phyloP scores from a whole-genome alignment of 2,113 vertebrate genomes.

The Zeus faber region DNA sequence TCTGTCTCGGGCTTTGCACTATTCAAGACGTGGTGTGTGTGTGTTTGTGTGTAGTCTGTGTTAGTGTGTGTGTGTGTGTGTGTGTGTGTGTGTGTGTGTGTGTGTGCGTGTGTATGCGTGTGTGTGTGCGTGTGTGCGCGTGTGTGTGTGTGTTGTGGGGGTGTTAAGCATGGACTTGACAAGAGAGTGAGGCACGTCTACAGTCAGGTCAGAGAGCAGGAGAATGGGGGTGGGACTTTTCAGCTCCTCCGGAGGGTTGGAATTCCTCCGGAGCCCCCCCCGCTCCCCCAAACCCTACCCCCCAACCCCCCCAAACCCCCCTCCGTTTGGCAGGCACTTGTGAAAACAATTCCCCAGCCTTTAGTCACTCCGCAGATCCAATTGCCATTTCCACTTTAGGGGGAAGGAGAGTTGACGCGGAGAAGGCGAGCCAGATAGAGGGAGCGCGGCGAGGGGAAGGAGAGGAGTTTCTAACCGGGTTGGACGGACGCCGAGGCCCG shows the following conservation, averaged over 20 bases:
- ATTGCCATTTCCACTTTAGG: conserved; percentile 71
- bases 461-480: conserved; percentile 55
- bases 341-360: conserved; percentile 80
- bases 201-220: conserved; percentile 34
- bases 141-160: background rate
- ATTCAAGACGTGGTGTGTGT: too few relatives aligned
- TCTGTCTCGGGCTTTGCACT: too few relatives aligned
- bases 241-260: conserved; percentile 65
- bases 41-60: too few relatives aligned
- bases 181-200: conserved; percentile 50
- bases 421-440: background rate
- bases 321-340: conserved; percentile 77
- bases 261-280: conserved; percentile 69
- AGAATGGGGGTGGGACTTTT: conserved; percentile 29
- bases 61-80: too few relatives aligned
- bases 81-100: too few relatives aligned
- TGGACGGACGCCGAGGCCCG: conserved; percentile 67
- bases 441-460: background rate
- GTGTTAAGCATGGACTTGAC: conserved; percentile 38
- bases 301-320: conserved; percentile 58
- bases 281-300: conserved; percentile 64
- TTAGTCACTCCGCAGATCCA: conserved; percentile 75
- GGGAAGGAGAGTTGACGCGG: conserved; percentile 56
- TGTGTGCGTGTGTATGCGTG: too few relatives aligned
- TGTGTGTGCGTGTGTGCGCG: background rate